Base-by-base conservation (phyloP, 2,797 vertebrate species). In the Manis crassicaudata region DNA sequence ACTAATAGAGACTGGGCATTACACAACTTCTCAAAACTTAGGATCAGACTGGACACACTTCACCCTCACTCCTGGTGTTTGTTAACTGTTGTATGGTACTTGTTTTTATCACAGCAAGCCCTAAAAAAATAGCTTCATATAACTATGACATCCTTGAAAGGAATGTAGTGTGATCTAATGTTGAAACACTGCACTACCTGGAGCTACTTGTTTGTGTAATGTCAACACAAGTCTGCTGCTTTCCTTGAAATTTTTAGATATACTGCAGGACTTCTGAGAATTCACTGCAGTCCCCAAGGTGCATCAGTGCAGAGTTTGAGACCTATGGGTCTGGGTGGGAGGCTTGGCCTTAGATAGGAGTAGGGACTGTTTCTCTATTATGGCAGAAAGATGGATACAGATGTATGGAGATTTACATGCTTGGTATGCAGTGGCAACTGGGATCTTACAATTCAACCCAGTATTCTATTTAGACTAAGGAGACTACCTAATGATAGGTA, bases 191-290 rank as follows among this genome's bases (percentile, higher is more conserved):
- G 27, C 63, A 43, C 72, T 79, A 88, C 37, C 21, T 79, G 6
- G 65, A 85, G 58, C 37, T 81, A 85, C 52, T 32, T 81, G 40
- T 75, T 46, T 37, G 32, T 65, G 3, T n/a, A 50, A 29, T 52
- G 12, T 58, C 70, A 4, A 77, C 7, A 52, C 62, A 50, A 82
- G 23, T 43, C 17, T 72, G 68, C 17, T 84, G 35, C 77, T 90
- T 82, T 63, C 40, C 23, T 83, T 58, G 27, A 90, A 89, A 60
- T 14, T 87, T 77, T 93, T 35, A 90, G 90, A 77, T 72, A 87
- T 40, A 21, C 46, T 77, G 37, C 5, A 90, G 70, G 21, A 87
- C 27, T 40, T 14, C 17, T 58, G n/a, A 76, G 62, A 93, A 72
- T 58, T 93, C 54, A 58, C 27, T 70, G 60, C 2, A 85, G 80